These are phyloP conservation scores for Nycticebus coucang DNA, from an alignment of 2,113 vertebrate species.

Conservation along the genomic window DNA sequence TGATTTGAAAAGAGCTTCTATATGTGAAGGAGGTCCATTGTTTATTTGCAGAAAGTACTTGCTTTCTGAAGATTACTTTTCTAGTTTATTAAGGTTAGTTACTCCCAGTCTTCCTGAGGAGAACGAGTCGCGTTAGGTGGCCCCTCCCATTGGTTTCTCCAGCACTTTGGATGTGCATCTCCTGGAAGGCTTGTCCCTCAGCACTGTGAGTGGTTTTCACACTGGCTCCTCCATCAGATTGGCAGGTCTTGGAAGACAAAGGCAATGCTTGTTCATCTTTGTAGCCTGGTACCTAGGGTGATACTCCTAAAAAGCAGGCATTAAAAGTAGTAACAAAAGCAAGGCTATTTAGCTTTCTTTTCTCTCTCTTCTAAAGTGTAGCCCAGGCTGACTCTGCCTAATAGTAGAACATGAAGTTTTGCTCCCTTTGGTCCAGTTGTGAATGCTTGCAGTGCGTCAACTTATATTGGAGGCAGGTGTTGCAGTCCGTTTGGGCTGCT, in stretches of 20 bases:
- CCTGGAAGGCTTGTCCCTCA: not conserved
- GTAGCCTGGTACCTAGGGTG: not conserved
- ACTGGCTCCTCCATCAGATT: not conserved
- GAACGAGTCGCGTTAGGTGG: not conserved
- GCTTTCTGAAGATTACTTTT: not conserved
- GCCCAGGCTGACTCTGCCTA: not conserved
- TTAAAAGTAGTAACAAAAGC: not conserved
- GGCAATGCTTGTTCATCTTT: not conserved
- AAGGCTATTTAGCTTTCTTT: not conserved
- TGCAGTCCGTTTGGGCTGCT: not conserved
- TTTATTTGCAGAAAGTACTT: not conserved
- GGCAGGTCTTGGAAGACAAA: not conserved
- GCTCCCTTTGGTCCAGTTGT: not conserved
- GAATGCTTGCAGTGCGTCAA: not conserved
- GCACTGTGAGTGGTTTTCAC: not conserved
- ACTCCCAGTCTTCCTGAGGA: not conserved
- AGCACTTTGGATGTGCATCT: not conserved
- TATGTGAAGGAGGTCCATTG: not conserved
- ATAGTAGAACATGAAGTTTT: not conserved
- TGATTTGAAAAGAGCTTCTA: not conserved
- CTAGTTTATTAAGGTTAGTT: not conserved
- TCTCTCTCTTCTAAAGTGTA: not conserved
- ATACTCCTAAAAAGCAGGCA: not conserved
- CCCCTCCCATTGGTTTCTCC: not conserved
- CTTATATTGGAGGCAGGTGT: not conserved